phyloP scores from a whole-genome alignment of 2,888 invertebrate species.

The Hypomecis atomaria region DNA sequence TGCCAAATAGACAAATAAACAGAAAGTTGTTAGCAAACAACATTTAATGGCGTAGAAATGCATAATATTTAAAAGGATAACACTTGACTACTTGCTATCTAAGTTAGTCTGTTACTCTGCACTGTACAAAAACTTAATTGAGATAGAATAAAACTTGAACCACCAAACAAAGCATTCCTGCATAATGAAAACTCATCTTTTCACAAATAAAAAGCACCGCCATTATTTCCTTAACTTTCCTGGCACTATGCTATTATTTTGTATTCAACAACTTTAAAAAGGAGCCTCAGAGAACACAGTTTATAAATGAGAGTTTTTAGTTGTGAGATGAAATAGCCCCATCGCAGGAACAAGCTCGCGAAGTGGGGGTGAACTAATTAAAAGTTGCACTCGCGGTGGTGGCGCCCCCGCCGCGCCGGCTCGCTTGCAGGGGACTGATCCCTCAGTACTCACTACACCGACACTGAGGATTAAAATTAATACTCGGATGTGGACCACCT shows the following conservation, averaged over 20 bases:
- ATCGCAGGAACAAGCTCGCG: conserved; percentile 65
- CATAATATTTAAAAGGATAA: too few species aligned
- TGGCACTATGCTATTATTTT: conserved; percentile 48
- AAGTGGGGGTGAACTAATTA: conserved; percentile 77
- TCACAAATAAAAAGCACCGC: conserved; percentile 38
- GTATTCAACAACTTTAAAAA: conserved; percentile 59
- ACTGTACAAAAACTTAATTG: conserved; percentile 11
- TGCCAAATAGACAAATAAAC: too few species aligned
- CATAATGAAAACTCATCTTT: conserved; percentile 43
- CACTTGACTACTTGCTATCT: neutral
- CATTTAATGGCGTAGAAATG: too few species aligned
- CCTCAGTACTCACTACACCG: conserved; percentile 44
- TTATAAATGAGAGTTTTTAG: conserved; percentile 76
- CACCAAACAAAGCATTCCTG: conserved; percentile 40
- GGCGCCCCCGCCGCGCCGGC: conserved; percentile 39
- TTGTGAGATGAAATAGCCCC: conserved; percentile 70
- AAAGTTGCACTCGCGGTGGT: conserved; percentile 63
- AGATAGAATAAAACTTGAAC: conserved; percentile 18
- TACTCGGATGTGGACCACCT: conserved; percentile 48
- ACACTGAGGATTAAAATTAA: conserved; percentile 54
- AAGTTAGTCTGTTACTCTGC: neutral
- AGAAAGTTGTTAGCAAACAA: too few species aligned
- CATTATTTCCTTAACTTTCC: conserved; percentile 43
- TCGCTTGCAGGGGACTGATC: conserved; percentile 39
- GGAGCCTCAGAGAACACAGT: conserved; percentile 60